Evolutionary conservation across 1,140 invertebrate genomes (phyloP), one percentile per base, ranked within the genome.

Genomic region (Arctopsyche grandis): DNA sequence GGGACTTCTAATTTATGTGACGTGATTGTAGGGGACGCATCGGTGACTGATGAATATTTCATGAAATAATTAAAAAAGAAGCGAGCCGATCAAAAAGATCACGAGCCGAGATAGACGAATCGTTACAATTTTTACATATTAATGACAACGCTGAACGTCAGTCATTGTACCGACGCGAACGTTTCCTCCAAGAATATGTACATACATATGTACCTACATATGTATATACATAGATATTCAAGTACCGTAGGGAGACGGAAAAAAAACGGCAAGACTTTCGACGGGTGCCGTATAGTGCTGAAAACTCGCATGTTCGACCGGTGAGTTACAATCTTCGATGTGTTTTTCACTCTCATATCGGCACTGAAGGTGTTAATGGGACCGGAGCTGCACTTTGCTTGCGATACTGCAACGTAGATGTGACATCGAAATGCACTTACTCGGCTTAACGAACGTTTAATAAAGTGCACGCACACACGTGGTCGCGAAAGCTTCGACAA

Each of bases 31-130:
- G 74, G 74, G 56, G 74, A 76, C 78, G 78, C 69, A 63, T 52
- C 58, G 58, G 69, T 71, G 69, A 60, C 69, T 79, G 71, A 79
- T 79, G 78, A 79, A 79, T 79, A 79, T 79, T 79, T 79, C 78
- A 79, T 79, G 70, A 75, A 71, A 60, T 58, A 79, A 79, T 79
- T 79, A 74, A 74, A 75, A 16, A 60, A 73, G 29, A 19, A 69
- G 46, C 43, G 29, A 70, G 21, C 26, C 56, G 69, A 78, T 78
- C 69, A 73, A 78, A 58, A 58, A 74, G 71, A 74, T 74, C 52
- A 74, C 52, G 19, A 56, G 46, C 24, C 12, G 22, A 19, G 63
- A 66, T 66, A 60, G n/a, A 52, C 12, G 16, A 19, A 52, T 52
- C 16, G 48, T 60, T 38, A 38, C 29, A 38, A n/a, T 38, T 38